Evolutionary conservation across 2,888 invertebrate genomes (phyloP).

Genomic region (Drosophila stalkeri): DNA sequence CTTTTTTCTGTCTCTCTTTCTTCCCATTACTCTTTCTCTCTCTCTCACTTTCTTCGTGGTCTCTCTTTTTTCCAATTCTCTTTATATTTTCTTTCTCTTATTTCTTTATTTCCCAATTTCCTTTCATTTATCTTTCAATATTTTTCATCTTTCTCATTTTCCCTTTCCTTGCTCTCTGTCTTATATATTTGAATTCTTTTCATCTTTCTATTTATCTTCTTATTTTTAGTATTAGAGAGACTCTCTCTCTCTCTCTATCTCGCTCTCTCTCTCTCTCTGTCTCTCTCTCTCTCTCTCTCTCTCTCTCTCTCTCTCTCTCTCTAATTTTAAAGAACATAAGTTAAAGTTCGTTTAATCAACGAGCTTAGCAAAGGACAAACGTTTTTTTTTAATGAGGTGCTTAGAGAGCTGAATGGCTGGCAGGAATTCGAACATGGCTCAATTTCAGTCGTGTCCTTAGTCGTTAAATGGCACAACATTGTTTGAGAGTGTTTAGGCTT

Average conservation of each 20-base stretch:
- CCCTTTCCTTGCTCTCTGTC: background rate
- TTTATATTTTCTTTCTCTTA: background rate
- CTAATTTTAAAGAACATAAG: background rate
- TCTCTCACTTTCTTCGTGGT: background rate
- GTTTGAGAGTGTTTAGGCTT: slow-evolving; percentile 33
- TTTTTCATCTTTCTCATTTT: background rate
- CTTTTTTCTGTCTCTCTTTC: background rate
- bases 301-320: background rate
- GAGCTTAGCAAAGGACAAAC: background rate
- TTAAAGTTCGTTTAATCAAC: background rate
- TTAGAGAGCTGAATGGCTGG: background rate
- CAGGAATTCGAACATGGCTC: background rate
- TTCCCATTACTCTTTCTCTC: no score
- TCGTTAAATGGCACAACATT: slow-evolving; percentile 40
- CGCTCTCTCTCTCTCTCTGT: background rate
- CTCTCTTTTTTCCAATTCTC: background rate
- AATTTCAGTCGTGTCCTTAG: slow-evolving; percentile 2
- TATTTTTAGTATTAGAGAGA: background rate
- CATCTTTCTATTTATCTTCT: background rate
- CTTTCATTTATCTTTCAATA: no score
- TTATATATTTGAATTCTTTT: no score
- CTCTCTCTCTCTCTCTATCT: background rate
- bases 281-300: background rate
- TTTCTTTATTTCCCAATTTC: no score
- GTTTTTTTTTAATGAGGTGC: background rate